These are phyloP conservation scores for Ceramica pisi DNA, from an alignment of 2,888 invertebrate species.

Conservation along the genomic window DNA sequence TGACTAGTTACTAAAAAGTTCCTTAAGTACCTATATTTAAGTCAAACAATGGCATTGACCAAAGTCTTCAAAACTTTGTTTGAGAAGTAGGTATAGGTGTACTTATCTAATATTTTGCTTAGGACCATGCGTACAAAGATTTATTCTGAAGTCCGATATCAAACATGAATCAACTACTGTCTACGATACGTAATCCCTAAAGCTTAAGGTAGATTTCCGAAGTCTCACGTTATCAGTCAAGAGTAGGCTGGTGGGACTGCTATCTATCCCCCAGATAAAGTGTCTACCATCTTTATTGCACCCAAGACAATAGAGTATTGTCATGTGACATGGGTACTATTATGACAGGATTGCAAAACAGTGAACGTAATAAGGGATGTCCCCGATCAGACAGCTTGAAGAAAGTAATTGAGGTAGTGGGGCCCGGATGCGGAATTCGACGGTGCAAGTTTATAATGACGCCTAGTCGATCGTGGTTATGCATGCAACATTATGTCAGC, in stretches of 20 bases:
- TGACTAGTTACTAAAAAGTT: neutral
- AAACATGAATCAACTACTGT: conserved; percentile 16
- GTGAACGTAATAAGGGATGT: conserved; percentile 1
- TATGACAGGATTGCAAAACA: neutral
- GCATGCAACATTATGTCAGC: neutral
- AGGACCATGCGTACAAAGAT: neutral
- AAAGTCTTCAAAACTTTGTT: neutral
- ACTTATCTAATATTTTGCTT: neutral
- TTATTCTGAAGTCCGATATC: conserved; percentile 15
- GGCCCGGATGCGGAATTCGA: neutral
- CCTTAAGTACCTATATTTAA: neutral
- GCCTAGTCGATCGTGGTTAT: no score
- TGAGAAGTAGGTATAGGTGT: neutral
- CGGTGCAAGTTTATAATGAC: neutral
- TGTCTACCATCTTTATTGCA: conserved; percentile 8
- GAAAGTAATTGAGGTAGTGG: conserved; percentile 10
- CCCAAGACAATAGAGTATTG: neutral
- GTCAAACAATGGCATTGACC: neutral
- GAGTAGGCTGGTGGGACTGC: conserved; percentile 1
- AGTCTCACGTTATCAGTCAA: conserved; percentile 36
- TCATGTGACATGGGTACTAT: conserved; percentile 22
- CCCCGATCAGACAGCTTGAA: neutral
- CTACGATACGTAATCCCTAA: conserved; percentile 19
- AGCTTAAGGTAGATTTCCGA: conserved; percentile 25
- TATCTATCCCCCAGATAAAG: conserved; percentile 21